Evolutionary conservation across 1,140 invertebrate species (phyloP), one percentile per base, ranked within the genome.

Genomic region (Achatina immaculata): DNA sequence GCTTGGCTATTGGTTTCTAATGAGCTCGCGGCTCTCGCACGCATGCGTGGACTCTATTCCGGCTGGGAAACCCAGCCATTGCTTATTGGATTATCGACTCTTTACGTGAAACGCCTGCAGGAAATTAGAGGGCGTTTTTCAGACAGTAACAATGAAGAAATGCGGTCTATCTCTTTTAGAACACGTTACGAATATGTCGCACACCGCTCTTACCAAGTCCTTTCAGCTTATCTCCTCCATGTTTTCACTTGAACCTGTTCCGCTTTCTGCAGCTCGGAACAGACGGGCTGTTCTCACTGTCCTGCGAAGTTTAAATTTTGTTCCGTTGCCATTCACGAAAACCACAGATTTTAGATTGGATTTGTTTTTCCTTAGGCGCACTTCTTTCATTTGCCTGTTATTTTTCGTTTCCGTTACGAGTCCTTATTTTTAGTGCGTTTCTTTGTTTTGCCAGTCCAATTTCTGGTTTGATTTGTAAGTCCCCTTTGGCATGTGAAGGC

Each of bases 51-150:
- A 36, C 28, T 31, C 42, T 51, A 51, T 45, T 74, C 45, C 31
- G 42, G 1, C 72, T 28, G 45, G n/a, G 2, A 7, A 36, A 31
- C 28, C 24, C 31, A 19, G 28, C 36, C 19, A 31, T 9, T 45
- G 68, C 68, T 71, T 71, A 71, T 71, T 71, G 68, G 68, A 42
- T 71, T 71, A 71, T 40, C 68, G 38, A 45, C 38, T 45, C 19
- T 9, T 45, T 40, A 3, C 38, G 24, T 24, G 68, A 62, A 45
- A 71, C 68, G n/a, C 36, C 68, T 38, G 38, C 68, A 40, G 68
- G 68, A 71, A 28, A 71, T 71, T 71, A 71, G 68, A 45, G 68
- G 68, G 42, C 68, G 68, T 34, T 40, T 71, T 71, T 31, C 9
- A 71, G 68, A 34, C 28, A 9, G 28, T 6, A 62, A 62, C 58